Conservation (phyloP, 2,888 invertebrate genomes). For the Omphaloscelis lunosa region DNA sequence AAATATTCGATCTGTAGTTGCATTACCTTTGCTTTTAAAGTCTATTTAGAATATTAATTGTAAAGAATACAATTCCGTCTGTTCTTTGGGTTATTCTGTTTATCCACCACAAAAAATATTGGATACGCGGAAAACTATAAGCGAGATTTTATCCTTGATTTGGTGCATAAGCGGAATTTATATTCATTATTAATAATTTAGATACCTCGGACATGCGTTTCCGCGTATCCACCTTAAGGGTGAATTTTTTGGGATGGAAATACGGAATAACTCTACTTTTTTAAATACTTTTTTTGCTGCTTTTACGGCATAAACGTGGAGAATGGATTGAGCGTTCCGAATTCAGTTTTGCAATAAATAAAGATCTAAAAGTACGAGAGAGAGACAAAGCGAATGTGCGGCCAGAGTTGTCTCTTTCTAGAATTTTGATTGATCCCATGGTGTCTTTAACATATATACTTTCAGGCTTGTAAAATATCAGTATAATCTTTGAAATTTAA, state of each 20-base stretch:
- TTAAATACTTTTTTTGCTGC: constrained; percentile 4
- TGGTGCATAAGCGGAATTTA: too few relatives aligned
- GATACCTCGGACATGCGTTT: too few relatives aligned
- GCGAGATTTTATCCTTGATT: too few relatives aligned
- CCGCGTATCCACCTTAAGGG: too few relatives aligned
- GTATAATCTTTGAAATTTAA: neutral
- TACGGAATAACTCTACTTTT: too few relatives aligned
- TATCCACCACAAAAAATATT: too few relatives aligned
- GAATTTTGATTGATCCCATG: neutral
- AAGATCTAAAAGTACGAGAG: neutral
- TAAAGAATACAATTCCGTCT: neutral
- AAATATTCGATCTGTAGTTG: constrained; percentile 18
- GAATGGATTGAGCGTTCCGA: neutral
- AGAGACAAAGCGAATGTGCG: neutral
- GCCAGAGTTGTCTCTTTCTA: neutral
- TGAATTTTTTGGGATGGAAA: too few relatives aligned
- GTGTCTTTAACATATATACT: neutral
- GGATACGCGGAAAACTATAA: too few relatives aligned
- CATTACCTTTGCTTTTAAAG: constrained; percentile 21
- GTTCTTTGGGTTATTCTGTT: too few relatives aligned
- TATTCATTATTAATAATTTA: too few relatives aligned
- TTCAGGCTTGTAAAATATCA: neutral
- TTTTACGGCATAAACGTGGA: neutral
- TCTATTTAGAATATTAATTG: constrained; percentile 4
- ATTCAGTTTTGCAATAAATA: neutral